Conservation (phyloP, 2,797 vertebrate genomes). For the Crax fasciolata region DNA sequence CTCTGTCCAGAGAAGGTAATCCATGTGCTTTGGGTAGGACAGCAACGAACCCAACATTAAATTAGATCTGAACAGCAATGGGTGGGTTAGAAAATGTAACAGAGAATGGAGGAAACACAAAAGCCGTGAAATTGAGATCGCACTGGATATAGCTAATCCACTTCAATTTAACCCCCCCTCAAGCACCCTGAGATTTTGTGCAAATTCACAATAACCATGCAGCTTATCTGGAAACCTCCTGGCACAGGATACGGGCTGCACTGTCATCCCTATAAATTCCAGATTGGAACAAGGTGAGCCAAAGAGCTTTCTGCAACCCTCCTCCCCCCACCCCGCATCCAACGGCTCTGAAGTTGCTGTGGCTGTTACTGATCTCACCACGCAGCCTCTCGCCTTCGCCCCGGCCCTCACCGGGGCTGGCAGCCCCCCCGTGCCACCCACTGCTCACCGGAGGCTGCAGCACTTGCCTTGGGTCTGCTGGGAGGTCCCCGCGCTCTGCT, state of each 20-base stretch:
- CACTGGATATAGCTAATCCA: background rate
- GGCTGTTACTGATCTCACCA: background rate
- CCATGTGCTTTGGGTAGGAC: background rate
- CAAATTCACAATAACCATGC: background rate
- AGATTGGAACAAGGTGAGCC: rapidly evolving
- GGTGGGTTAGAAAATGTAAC: rapidly evolving
- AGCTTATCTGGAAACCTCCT: background rate
- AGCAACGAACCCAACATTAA: background rate
- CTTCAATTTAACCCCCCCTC: background rate
- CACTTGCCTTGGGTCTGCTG: constrained; percentile 44
- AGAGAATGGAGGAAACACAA: rapidly evolving
- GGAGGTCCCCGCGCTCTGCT: background rate
- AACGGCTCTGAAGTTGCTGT: rapidly evolving
- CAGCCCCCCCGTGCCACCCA: background rate
- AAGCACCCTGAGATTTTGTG: background rate
- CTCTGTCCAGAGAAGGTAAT: background rate
- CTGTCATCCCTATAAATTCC: background rate
- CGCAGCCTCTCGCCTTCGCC: background rate
- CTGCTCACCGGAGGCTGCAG: background rate
- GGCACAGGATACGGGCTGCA: rapidly evolving
- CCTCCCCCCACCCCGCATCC: background rate
- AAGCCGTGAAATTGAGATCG: background rate
- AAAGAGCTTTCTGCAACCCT: background rate
- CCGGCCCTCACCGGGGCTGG: background rate
- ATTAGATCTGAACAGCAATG: background rate